Evolutionary conservation across 2,113 vertebrate genomes (phyloP).

Genomic region (Nipponia nippon): DNA sequence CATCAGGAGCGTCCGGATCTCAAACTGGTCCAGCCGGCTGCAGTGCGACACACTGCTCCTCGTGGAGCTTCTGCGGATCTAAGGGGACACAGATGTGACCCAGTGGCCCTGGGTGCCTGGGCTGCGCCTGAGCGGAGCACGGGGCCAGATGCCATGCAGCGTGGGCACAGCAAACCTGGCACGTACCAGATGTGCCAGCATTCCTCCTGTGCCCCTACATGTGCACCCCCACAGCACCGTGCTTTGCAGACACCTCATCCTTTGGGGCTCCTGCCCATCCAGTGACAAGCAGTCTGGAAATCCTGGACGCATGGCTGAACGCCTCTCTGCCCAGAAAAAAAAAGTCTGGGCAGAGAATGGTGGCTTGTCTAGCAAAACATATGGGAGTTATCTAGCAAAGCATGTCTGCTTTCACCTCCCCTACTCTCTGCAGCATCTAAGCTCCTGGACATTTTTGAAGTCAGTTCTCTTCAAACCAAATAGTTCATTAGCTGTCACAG

Average conservation of each 20-base stretch:
- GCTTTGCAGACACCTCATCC: background rate
- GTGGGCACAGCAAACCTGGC: background rate
- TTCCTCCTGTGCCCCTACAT: background rate
- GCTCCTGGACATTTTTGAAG: background rate
- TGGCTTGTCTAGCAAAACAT: background rate
- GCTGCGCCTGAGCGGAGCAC: rapidly evolving
- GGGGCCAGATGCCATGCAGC: background rate
- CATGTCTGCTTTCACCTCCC: background rate
- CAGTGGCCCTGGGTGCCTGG: background rate
- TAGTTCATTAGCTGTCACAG: background rate
- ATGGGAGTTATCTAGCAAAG: no score
- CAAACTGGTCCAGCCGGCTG: conserved; percentile 86
- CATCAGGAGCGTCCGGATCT: conserved; percentile 88
- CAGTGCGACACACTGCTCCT: conserved; percentile 79
- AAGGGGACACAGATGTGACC: background rate
- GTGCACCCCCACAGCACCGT: background rate
- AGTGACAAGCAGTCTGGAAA: background rate
- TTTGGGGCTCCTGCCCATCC: background rate
- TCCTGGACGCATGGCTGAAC: background rate
- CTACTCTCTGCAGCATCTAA: background rate
- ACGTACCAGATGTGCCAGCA: background rate
- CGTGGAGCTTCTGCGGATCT: conserved; percentile 79
- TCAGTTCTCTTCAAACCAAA: background rate
- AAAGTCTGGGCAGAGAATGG: background rate
- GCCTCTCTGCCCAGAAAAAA: background rate